Percentiles rank a stretch among this genome's conserved stretches.
phyloP scores from a whole-genome alignment of 2,113 vertebrate genomes.

The Bettongia penicillata region DNA sequence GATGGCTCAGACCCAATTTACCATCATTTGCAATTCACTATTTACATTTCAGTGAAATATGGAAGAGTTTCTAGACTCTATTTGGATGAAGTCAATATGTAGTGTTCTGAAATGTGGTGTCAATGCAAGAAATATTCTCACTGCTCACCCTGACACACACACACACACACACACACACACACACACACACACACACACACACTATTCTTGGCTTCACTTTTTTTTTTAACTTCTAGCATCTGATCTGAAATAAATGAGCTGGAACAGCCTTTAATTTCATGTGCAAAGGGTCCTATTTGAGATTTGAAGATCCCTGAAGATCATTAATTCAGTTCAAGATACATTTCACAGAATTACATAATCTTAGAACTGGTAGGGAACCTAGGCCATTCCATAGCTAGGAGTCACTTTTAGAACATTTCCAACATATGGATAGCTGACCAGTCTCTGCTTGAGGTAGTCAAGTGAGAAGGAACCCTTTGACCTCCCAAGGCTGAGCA shows the following conservation, averaged over 20 bases:
- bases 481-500: neutral
- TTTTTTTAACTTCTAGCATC: neutral
- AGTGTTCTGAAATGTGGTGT: neutral
- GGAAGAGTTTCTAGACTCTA: neutral
- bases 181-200: neutral
- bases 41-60: neutral
- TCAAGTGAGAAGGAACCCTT: neutral
- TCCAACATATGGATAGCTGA: neutral
- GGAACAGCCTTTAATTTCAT: neutral
- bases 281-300: constrained; percentile 1
- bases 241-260: constrained; percentile 14
- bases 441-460: neutral
- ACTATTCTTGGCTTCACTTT: neutral
- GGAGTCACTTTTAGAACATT: no score
- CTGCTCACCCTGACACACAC: neutral
- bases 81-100: neutral
- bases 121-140: neutral
- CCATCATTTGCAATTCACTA: neutral
- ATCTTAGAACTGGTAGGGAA: no score
- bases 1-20: neutral
- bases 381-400: neutral
- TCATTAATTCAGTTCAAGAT: no score
- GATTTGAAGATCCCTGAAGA: neutral
- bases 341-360: no score
- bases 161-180: no score